Conservation (phyloP, 2,888 invertebrate species). For the Mesochorus sp. region DNA sequence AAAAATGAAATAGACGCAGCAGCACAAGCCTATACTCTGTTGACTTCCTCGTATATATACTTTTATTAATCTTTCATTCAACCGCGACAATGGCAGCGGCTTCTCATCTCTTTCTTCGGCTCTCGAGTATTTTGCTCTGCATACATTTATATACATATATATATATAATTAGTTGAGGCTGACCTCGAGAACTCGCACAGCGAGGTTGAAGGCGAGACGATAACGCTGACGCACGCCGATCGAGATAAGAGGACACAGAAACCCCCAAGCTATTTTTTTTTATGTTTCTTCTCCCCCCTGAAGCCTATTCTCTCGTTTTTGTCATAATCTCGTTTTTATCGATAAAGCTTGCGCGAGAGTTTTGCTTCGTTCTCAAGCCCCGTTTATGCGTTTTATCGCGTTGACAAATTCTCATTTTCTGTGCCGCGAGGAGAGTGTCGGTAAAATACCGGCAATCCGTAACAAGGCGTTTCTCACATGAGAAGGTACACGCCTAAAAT, state of each 20-base stretch:
- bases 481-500: constrained; percentile 42
- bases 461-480: constrained; percentile 29
- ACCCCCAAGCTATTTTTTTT: not conserved
- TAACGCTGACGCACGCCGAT: constrained; percentile 56
- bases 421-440: constrained; percentile 32
- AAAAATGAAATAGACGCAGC: constrained; percentile 11
- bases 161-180: constrained; percentile 1
- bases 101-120: not conserved
- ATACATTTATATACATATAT: not conserved
- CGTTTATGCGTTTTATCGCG: not conserved
- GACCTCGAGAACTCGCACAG: constrained; percentile 45
- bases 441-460: constrained; percentile 53
- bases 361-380: not conserved
- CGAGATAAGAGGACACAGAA: constrained; percentile 44
- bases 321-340: constrained; percentile 34
- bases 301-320: not conserved
- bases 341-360: constrained; percentile 35
- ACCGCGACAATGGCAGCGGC: not conserved
- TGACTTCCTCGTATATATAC: not conserved
- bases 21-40: not conserved
- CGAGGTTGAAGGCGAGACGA: constrained; percentile 52
- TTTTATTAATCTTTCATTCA: not conserved
- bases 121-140: not conserved
- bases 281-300: not conserved
- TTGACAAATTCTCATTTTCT: too few species aligned